Evolutionary conservation across 1,140 invertebrate species (phyloP), one percentile per base, ranked within the genome.

Genomic region (Neoseiulus cucumeris): DNA sequence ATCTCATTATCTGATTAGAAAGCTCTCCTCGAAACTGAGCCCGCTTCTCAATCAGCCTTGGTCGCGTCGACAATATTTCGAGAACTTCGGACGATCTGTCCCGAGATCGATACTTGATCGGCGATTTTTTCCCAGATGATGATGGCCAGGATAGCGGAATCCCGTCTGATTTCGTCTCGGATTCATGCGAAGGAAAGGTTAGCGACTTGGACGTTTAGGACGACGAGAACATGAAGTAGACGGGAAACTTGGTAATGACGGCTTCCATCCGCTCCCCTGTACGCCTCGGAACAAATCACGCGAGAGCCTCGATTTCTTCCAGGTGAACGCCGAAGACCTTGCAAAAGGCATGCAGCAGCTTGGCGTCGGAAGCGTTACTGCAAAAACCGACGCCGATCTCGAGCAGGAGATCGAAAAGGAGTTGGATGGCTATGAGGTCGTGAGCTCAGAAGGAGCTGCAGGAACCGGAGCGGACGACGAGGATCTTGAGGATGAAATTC

Each of bases 311-410:
- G 33, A 39, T 39, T 39, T 41, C 17, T 68, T 25, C 64, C 70
- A 72, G 29, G 69, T 78, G n/a, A 73, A 71, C 66, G 76, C 76
- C 65, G 77, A 78, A 51, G 77, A 78, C 51, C 68, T 79, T 7
- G 71, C 72, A 47, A 74, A 77, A 45, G 77, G 77, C 59, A 77
- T 79, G 74, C 72, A 77, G 66, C 74, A 76, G 70, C 68, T 79
- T 2, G 73, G 76, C 59, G 71, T 77, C 65, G 65, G 67, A 9
- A 69, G 65, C 14, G 51, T 25, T 20, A 25, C 14, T 17, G 22
- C 25, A 14, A 33, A 33, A 5, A 28, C 4, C 28, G 51, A 59
- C 33, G 25, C 25, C 2, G 51, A 59, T 25, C 51, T 59, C 51
- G 51, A 59, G 33, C 51, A 59, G 51, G 51, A 59, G 51, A 59